Conservation (phyloP, 2,113 vertebrate species). For the human (Homo sapiens) region DNA sequence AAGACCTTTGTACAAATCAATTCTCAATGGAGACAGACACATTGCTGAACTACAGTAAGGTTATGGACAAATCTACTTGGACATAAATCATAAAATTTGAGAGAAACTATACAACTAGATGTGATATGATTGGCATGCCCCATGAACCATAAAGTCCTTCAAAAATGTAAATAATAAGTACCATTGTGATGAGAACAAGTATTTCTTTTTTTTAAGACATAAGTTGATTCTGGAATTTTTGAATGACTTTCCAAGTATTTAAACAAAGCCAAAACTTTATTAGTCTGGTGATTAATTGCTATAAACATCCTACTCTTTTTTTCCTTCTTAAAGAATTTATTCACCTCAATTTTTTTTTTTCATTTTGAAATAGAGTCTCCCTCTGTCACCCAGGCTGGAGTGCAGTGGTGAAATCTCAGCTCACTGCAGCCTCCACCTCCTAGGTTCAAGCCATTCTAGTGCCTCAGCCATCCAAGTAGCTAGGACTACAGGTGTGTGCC, state of each 20-base stretch:
- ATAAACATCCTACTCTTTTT: neutral
- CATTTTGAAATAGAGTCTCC: too few relatives aligned
- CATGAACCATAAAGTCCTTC: neutral
- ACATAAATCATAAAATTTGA: constrained; percentile 25
- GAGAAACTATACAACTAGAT: neutral
- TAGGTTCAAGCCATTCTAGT: too few relatives aligned
- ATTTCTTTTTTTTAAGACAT: constrained; percentile 23
- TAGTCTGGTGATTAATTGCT: neutral
- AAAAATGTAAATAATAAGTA: constrained; percentile 33
- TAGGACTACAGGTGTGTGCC: too few relatives aligned
- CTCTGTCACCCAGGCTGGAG: too few relatives aligned
- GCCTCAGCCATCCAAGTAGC: too few relatives aligned
- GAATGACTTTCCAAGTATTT: neutral
- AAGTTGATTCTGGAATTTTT: neutral
- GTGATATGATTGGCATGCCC: neutral
- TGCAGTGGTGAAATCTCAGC: too few relatives aligned
- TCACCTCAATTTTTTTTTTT: neutral
- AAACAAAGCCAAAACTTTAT: neutral
- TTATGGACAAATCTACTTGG: constrained; percentile 18
- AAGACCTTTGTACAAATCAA: neutral
- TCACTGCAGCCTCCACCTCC: too few relatives aligned
- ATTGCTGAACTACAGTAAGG: constrained; percentile 30
- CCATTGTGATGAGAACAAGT: neutral
- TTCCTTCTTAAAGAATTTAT: neutral
- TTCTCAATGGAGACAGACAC: constrained; percentile 4